A percentile compares a stretch with the other conserved stretches of the same genome.
These are phyloP conservation scores for Trinorchestia longiramus DNA, from an alignment of 1,140 invertebrate genomes.

Conservation along the genomic window DNA sequence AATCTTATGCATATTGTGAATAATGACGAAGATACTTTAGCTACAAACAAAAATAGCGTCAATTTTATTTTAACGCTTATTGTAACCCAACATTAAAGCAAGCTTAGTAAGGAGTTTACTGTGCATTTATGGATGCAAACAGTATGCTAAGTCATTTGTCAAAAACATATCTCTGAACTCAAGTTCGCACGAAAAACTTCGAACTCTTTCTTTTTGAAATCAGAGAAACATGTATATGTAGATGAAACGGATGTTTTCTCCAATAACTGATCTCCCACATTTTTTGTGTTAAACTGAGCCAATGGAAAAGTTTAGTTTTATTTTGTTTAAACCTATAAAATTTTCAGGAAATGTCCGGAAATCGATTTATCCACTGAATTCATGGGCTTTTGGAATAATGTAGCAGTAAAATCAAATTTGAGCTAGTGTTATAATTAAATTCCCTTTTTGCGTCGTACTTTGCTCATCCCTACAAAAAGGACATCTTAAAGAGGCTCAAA, in stretches of 20 bases:
- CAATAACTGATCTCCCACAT: not conserved
- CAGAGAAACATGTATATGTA: too few species aligned
- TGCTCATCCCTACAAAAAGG: not conserved
- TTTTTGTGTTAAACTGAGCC: not conserved
- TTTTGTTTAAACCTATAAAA: not conserved
- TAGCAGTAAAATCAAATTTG: not conserved
- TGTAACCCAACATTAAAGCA: too few species aligned
- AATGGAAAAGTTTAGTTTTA: not conserved
- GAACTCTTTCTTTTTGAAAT: too few species aligned
- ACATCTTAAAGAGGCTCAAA: slow-evolving; percentile 4
- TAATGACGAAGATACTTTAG: too few species aligned
- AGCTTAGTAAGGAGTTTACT: too few species aligned
- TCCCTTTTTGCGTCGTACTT: not conserved
- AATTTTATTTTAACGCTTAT: too few species aligned
- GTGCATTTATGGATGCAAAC: too few species aligned
- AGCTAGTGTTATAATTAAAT: not conserved
- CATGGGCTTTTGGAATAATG: not conserved
- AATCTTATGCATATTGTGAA: too few species aligned
- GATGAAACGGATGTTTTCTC: not conserved
- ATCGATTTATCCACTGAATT: not conserved
- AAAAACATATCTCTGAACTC: too few species aligned
- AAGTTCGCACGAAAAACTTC: too few species aligned
- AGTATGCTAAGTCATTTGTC: too few species aligned
- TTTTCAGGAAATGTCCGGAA: not conserved
- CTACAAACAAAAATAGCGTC: too few species aligned